Base-by-base conservation (phyloP, 2,113 vertebrate genomes). In the Dipodomys merriami region DNA sequence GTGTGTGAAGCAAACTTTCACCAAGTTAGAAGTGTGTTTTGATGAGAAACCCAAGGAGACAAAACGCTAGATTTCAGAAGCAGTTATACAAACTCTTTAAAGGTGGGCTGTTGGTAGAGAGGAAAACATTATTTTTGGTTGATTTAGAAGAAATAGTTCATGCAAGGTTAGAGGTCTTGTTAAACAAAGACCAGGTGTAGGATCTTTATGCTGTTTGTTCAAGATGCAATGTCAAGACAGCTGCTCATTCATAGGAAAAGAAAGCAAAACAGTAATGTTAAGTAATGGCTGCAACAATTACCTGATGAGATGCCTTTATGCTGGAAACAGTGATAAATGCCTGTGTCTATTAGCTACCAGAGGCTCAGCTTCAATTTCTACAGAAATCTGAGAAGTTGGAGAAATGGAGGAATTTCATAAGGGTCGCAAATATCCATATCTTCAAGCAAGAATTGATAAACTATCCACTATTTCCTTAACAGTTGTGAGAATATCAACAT, bases 81-180 rank as follows among this genome's bases (percentile, higher is more conserved):
- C 67, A 87, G 25, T 25, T 2, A 86, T 22, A 49, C 13, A 62
- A 23, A 67, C 65, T 27, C 23, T 27, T 78, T 1, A 60, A 67
- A 74, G 22, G 5, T 35, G 27, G 2, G 53, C 27, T 94, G 7
- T 46, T 74, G 80, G 22, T 30, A 87, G 18, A 29, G 4, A 93
- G 4, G 13, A 86, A 77, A 16, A 9, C 7, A 9, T 82, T 15
- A 22, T 44, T 64, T 46, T 83, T 9, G 27, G 4, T 29, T 73
- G n/a, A 90, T 72, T 62, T 30, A 7, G 1, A 64, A 25, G 15
- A 62, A 88, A 86, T 30, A 78, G 39, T 71, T 80, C 1, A 15
- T 18, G 5, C 29, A 23, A 0, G 20, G 60, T 23, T 16, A n/a
- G 18, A 1, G n/a, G 1, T 2, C 11, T 25, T 22, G 4, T 3